Conservation (phyloP, 2,113 vertebrate genomes). For the Carassius auratus region DNA sequence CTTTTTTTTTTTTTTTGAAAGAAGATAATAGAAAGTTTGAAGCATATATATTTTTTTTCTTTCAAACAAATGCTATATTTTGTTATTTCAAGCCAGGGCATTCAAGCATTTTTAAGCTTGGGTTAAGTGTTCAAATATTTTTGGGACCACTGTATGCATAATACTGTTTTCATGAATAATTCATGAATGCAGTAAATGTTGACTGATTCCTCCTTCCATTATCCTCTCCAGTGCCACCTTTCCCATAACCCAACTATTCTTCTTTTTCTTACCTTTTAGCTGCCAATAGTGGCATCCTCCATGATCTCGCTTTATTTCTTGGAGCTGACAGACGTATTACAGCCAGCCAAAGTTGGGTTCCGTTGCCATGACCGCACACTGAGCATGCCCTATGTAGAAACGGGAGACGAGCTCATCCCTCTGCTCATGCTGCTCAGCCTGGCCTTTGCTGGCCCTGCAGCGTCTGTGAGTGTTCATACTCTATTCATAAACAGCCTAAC, state of each 20-base stretch:
- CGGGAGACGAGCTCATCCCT: constrained; percentile 91
- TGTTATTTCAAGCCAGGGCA: not conserved
- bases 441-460: constrained; percentile 90
- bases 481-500: constrained; percentile 37
- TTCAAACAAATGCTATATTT: not conserved
- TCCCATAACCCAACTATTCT: constrained; percentile 26
- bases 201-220: not conserved
- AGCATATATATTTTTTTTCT: not conserved
- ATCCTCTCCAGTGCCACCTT: constrained; percentile 41
- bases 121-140: not conserved
- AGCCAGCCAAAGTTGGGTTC: constrained; percentile 90
- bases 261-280: constrained; percentile 65
- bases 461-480: constrained; percentile 81
- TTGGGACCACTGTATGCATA: not conserved
- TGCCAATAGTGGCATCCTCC: constrained; percentile 94
- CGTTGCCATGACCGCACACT: constrained; percentile 91
- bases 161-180: constrained; percentile 26
- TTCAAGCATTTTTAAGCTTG: not conserved
- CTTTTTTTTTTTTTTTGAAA: no score
- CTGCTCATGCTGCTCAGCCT: constrained; percentile 94
- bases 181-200: constrained; percentile 22
- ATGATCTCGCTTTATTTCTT: constrained; percentile 93
- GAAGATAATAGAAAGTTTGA: no score
- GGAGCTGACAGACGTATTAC: constrained; percentile 93
- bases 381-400: constrained; percentile 96